A percentile compares a stretch with the other conserved stretches of the same genome.
phyloP scores from a whole-genome alignment of 2,113 vertebrate species.

The Nerophis ophidion region DNA sequence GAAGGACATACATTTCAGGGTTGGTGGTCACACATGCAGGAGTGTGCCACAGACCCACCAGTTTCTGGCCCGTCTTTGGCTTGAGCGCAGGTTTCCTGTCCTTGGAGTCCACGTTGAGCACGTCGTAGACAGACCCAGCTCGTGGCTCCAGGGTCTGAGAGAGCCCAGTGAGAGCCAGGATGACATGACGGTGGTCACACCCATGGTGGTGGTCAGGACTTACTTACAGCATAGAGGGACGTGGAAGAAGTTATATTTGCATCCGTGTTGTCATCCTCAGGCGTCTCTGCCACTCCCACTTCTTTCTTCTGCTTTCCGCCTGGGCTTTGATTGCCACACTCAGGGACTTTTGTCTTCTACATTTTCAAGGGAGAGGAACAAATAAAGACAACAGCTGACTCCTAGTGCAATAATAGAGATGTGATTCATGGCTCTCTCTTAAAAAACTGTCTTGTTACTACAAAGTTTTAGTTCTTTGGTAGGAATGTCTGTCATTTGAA shows the following conservation, averaged over 20 bases:
- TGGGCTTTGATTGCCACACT: neutral
- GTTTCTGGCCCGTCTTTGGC: slow-evolving; percentile 2
- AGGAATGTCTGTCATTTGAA: no score
- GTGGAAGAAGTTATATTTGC: slow-evolving; percentile 18
- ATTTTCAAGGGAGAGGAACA: neutral
- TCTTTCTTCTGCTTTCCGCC: slow-evolving; percentile 19
- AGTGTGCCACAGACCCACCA: slow-evolving; percentile 32
- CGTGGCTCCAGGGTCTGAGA: slow-evolving; percentile 56
- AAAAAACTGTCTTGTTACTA: no score
- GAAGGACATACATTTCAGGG: slow-evolving; percentile 7
- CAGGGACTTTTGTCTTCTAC: slow-evolving; percentile 11
- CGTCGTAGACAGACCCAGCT: slow-evolving; percentile 65
- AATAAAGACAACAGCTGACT: neutral
- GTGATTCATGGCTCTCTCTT: no score
- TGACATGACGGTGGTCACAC: neutral
- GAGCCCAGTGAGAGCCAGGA: neutral
- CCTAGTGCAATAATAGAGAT: no score
- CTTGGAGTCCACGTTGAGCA: slow-evolving; percentile 23
- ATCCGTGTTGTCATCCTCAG: neutral
- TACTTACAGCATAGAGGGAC: slow-evolving; percentile 59
- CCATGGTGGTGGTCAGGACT: slow-evolving; percentile 8
- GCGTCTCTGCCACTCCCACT: slow-evolving; percentile 1
- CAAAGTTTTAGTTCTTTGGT: no score
- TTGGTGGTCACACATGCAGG: neutral
- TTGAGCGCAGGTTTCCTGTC: slow-evolving; percentile 14